Evolutionary conservation across 2,113 vertebrate genomes (phyloP).

Genomic region (Eira barbara): DNA sequence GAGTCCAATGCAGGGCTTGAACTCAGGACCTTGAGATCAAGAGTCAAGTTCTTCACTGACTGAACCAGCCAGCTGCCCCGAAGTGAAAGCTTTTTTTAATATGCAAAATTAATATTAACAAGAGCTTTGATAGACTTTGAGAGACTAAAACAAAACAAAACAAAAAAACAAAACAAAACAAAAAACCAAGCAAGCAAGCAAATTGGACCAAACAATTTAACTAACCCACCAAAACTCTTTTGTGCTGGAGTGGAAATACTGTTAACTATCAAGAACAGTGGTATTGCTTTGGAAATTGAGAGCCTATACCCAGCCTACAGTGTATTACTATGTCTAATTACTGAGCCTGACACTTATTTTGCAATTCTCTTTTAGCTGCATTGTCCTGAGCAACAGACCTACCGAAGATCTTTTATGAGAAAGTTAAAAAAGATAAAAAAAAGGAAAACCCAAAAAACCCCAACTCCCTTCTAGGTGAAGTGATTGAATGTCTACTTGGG

Average conservation of each 20-base stretch:
- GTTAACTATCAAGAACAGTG: not conserved
- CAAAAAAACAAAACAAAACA: no score
- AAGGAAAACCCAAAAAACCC: not conserved
- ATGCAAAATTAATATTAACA: not conserved
- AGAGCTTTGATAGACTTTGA: not conserved
- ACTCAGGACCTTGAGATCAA: not conserved
- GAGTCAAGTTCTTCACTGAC: not conserved
- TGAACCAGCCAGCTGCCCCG: not conserved
- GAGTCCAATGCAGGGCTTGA: not conserved
- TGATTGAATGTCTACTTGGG: not conserved
- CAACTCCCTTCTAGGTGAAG: not conserved
- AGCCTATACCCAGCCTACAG: not conserved
- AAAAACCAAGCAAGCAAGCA: not conserved
- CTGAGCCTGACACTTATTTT: not conserved
- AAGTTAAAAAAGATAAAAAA: not conserved
- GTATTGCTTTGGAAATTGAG: not conserved
- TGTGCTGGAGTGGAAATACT: not conserved
- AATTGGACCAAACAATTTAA: not conserved
- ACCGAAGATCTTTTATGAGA: not conserved
- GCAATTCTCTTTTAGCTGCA: not conserved
- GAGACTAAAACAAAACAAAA: not conserved
- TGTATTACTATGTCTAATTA: not conserved
- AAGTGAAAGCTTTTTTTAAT: not conserved
- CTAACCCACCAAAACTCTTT: not conserved
- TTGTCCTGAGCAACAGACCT: not conserved